Percentiles rank a stretch among this genome's conserved stretches.
These are phyloP conservation scores for Leptinotarsa undecemlineata DNA, from an alignment of 1,140 invertebrate species.

Conservation along the genomic window DNA sequence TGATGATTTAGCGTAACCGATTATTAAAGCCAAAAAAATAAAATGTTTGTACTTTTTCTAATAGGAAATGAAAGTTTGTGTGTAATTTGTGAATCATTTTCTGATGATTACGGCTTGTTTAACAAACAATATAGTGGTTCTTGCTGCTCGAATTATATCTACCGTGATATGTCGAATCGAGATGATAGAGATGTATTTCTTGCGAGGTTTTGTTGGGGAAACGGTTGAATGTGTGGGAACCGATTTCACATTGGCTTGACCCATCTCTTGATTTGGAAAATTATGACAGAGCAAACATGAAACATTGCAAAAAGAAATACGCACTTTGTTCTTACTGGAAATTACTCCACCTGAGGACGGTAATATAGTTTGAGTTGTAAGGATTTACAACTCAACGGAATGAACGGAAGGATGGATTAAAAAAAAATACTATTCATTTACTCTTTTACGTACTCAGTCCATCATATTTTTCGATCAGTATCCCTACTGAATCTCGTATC, in stretches of 20 bases:
- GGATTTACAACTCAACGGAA: no score
- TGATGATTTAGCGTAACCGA: background rate
- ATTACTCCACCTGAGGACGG: no score
- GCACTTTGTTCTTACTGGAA: no score
- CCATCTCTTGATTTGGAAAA: no score
- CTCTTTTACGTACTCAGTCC: no score
- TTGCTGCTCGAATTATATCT: background rate
- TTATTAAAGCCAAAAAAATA: background rate
- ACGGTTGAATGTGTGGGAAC: background rate
- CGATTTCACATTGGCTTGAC: background rate
- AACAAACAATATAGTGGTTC: background rate
- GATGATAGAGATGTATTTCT: background rate
- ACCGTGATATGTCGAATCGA: conserved; percentile 1
- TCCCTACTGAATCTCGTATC: background rate
- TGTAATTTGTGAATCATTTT: conserved; percentile 15
- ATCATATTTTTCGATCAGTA: background rate
- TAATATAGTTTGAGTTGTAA: no score
- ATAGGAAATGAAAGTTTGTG: conserved; percentile 16
- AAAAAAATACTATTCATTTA: no score
- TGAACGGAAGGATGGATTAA: no score
- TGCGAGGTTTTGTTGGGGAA: background rate
- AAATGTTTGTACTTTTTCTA: conserved; percentile 8
- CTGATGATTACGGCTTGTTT: conserved; percentile 13
- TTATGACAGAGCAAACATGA: no score
- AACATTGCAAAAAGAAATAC: no score